A percentile compares a stretch with the other conserved stretches of the same genome.
Conservation (phyloP, 2,113 vertebrate genomes). For the Hystrix brachyura region DNA sequence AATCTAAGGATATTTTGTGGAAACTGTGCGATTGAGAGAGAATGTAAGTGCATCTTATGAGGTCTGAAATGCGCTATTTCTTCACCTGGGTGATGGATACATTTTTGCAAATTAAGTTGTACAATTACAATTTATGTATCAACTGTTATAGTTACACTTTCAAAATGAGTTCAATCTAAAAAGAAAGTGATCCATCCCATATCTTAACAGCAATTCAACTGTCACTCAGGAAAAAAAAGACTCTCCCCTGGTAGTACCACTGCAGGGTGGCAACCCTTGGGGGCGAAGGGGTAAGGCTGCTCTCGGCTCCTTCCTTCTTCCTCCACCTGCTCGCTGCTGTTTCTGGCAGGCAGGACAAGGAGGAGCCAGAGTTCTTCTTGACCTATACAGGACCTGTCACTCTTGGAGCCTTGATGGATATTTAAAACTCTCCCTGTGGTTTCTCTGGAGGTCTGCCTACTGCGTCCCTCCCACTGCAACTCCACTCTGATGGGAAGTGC, state of each 20-base stretch:
- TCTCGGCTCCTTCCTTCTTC: neutral
- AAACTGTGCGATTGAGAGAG: neutral
- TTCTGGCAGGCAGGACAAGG: neutral
- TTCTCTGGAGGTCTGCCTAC: neutral
- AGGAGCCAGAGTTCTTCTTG: neutral
- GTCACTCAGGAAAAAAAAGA: neutral
- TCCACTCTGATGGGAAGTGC: neutral
- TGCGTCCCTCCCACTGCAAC: neutral
- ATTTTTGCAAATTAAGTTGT: neutral
- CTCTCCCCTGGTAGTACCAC: neutral
- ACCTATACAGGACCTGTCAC: neutral
- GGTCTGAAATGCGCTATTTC: neutral
- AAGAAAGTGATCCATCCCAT: neutral
- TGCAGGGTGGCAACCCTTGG: neutral
- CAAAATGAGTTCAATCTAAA: neutral
- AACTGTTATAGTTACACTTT: conserved; percentile 10
- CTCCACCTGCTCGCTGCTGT: neutral
- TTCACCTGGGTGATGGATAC: neutral
- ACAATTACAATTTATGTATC: neutral
- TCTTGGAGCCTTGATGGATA: neutral
- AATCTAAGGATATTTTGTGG: neutral
- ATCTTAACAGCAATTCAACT: neutral
- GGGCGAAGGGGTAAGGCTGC: neutral
- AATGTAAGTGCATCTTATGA: neutral
- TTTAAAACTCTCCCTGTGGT: neutral